Base-by-base conservation (phyloP, 1,140 invertebrate genomes). In the Leucophenga varia region DNA sequence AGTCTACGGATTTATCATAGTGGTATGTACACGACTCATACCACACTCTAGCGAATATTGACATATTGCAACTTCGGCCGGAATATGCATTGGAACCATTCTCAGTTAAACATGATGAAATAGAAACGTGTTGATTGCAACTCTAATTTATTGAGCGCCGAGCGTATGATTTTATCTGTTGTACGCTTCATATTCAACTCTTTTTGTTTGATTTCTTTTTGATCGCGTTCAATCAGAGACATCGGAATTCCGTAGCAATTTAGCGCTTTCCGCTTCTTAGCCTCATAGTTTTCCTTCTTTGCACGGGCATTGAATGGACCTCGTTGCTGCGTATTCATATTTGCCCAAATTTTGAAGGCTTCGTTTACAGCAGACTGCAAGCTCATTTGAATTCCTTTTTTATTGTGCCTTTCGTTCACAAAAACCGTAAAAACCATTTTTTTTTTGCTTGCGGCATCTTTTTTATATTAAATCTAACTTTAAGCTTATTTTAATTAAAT, bases 1-100 rank as follows among this genome's bases (percentile, higher is more conserved):
- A 19, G 43, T 34, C n/a, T 38, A 42, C 5, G 71, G 71, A 52
- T 74, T 55, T 2, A 74, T 57, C 3, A 64, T 38, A 2, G 54
- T 54, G 37, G 58, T 68, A 22, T 67, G 74, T 1, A 48, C 19
- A 0, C 54, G 54, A 3, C 9, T 49, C 9, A 55, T 47, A 19
- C 71, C 71, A 3, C 48, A 30, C 21, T 69, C 52, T 1, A 74
- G 21, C 0, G 71, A 64, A 43, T 44, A 74, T 22, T 59, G 30
- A 22, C 49, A 61, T 0, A 64, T 59, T 0, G 71, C 38, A 21
- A 74, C 57, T 13, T 74, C 71, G 0, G 71, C 71, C 3, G 71
- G 71, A 2, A 67, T 49, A 30, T 74, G 70, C 5, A 67, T 47
- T 1, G n/a, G 55, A 49, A 3, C 25, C 43, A 5, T 37, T 40